phyloP scores from a whole-genome alignment of 2,113 vertebrate genomes.

The Pao palembangensis region DNA sequence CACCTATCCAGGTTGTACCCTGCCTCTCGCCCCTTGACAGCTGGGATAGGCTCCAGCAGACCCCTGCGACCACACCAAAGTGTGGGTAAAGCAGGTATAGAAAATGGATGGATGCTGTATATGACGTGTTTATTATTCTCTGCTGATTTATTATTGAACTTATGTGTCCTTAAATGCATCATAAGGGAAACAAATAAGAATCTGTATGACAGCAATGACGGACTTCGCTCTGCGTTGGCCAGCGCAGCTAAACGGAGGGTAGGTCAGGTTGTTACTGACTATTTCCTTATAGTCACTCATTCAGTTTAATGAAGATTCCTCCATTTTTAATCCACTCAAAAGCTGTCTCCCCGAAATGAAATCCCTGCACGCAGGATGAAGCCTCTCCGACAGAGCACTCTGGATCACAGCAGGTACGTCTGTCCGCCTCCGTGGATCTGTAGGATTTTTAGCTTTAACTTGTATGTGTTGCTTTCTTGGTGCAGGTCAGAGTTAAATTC shows the following conservation, averaged over 20 bases:
- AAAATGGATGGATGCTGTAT: too few relatives aligned
- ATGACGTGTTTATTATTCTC: background rate
- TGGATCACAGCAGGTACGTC: constrained; percentile 59
- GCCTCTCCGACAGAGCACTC: constrained; percentile 62
- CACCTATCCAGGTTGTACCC: too few relatives aligned
- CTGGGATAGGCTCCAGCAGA: too few relatives aligned
- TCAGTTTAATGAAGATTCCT: background rate
- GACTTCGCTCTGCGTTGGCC: constrained; percentile 56
- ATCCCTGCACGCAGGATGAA: constrained; percentile 59
- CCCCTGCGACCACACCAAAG: too few relatives aligned
- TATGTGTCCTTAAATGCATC: background rate
- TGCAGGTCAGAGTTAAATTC: constrained; percentile 51
- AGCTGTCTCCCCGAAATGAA: constrained; percentile 62
- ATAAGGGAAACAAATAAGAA: constrained; percentile 71
- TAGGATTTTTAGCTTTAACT: background rate
- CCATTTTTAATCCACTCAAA: constrained; percentile 9
- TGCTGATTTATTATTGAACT: background rate
- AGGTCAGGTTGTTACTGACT: constrained; percentile 22
- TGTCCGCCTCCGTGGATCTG: constrained; percentile 5
- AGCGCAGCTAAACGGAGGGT: constrained; percentile 56
- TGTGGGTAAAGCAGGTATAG: too few relatives aligned
- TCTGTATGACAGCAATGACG: constrained; percentile 75
- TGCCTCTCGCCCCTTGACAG: too few relatives aligned
- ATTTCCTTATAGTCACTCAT: constrained; percentile 8
- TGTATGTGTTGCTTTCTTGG: background rate